phyloP scores from a whole-genome alignment of 2,888 invertebrate species.

The Luffia ferchaultella region DNA sequence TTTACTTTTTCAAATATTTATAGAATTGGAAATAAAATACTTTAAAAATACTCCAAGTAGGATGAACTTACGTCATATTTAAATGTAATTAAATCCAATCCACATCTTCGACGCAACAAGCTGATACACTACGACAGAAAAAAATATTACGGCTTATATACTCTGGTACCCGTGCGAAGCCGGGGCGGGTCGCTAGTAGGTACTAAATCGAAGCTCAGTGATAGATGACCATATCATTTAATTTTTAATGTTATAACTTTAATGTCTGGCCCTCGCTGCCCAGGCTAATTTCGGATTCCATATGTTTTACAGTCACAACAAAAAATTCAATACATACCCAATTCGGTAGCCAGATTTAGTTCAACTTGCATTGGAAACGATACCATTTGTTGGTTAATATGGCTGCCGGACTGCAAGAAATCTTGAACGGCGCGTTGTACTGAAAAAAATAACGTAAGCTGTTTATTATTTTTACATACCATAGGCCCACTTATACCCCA shows the following conservation, averaged over 20 bases:
- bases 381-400: constrained; percentile 63
- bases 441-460: constrained; percentile 28
- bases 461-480: background rate
- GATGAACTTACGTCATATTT: no score
- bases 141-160: background rate
- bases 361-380: constrained; percentile 54
- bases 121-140: no score
- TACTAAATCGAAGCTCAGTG: background rate
- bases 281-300: background rate
- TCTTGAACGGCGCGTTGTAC: constrained; percentile 63
- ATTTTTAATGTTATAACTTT: background rate
- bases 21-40: no score
- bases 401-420: constrained; percentile 66
- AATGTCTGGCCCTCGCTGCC: no score
- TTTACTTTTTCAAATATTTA: no score
- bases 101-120: no score
- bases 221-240: background rate
- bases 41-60: no score
- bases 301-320: background rate
- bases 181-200: background rate
- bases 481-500: no score
- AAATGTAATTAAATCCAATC: no score
- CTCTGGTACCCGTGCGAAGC: background rate
- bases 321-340: constrained; percentile 30
- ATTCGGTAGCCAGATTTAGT: constrained; percentile 44